Evolutionary conservation across 2,888 invertebrate genomes (phyloP).

Genomic region (Podotricha telesiphe): DNA sequence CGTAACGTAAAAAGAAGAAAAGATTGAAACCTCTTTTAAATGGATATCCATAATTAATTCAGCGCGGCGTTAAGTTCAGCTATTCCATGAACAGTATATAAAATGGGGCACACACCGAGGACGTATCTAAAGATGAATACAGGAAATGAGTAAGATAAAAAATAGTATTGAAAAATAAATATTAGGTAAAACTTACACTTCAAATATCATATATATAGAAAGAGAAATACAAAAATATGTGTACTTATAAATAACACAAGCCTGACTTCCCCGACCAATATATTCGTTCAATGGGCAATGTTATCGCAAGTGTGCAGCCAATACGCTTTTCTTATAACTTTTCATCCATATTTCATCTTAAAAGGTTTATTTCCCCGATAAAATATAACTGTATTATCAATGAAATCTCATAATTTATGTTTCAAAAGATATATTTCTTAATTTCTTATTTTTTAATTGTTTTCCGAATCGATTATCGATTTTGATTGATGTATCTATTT

Average conservation of each 20-base stretch:
- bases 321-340: slow-evolving; percentile 13
- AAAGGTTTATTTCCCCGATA: slow-evolving; percentile 9
- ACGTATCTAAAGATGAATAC: too few species aligned
- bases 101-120: too few species aligned
- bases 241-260: slow-evolving; percentile 21
- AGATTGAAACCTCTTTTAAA: too few species aligned
- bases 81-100: too few species aligned
- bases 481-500: too few species aligned
- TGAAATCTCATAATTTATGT: not conserved
- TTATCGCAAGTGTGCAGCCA: slow-evolving; percentile 33
- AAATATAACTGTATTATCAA: slow-evolving; percentile 8
- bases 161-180: too few species aligned
- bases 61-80: too few species aligned
- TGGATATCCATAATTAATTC: too few species aligned
- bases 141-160: too few species aligned
- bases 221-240: not conserved
- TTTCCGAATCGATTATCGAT: not conserved
- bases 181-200: not conserved
- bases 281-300: slow-evolving; percentile 30
- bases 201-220: not conserved
- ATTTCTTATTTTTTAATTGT: too few species aligned
- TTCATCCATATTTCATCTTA: slow-evolving; percentile 3
- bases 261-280: slow-evolving; percentile 30
- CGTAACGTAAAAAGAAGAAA: too few species aligned
- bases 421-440: too few species aligned